These are phyloP conservation scores for Macroteleia sp. DNA, from an alignment of 2,888 invertebrate genomes.

Conservation along the genomic window DNA sequence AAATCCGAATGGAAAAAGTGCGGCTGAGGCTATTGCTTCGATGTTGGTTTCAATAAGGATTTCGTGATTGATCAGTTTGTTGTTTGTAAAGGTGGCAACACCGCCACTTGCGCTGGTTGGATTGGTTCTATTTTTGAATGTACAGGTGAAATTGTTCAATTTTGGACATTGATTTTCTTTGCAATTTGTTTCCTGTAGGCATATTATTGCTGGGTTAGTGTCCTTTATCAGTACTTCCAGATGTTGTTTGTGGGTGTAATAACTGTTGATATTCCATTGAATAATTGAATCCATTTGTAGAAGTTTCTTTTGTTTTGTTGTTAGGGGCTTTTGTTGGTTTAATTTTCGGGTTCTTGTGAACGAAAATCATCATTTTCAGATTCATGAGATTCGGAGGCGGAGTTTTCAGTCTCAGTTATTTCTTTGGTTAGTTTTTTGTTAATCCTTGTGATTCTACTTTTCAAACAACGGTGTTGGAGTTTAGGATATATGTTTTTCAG, in stretches of 20 bases:
- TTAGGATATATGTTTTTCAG: background rate
- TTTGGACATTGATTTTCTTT: background rate
- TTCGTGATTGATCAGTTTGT: background rate
- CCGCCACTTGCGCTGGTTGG: constrained; percentile 56
- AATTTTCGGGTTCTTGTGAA: too few relatives aligned
- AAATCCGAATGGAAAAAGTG: background rate
- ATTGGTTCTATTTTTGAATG: constrained; percentile 42
- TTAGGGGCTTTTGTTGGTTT: too few relatives aligned
- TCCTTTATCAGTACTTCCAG: background rate
- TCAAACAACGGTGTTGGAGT: background rate
- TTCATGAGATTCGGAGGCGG: background rate
- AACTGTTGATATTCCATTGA: constrained; percentile 5
- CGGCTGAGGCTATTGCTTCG: constrained; percentile 58
- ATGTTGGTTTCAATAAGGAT: constrained; percentile 35
- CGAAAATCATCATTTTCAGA: background rate
- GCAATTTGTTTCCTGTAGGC: constrained; percentile 36
- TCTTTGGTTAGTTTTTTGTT: background rate
- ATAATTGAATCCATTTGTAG: background rate
- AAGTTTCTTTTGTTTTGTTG: too few relatives aligned
- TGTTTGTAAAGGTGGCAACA: constrained; percentile 6
- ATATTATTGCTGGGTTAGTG: background rate
- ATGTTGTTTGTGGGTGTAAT: background rate
- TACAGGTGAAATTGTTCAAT: background rate
- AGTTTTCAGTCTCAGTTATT: background rate
- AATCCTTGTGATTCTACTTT: background rate